Evolutionary conservation across 2,888 invertebrate genomes (phyloP), one percentile per base, ranked within the genome.

Genomic region (Drosophila conformis): DNA sequence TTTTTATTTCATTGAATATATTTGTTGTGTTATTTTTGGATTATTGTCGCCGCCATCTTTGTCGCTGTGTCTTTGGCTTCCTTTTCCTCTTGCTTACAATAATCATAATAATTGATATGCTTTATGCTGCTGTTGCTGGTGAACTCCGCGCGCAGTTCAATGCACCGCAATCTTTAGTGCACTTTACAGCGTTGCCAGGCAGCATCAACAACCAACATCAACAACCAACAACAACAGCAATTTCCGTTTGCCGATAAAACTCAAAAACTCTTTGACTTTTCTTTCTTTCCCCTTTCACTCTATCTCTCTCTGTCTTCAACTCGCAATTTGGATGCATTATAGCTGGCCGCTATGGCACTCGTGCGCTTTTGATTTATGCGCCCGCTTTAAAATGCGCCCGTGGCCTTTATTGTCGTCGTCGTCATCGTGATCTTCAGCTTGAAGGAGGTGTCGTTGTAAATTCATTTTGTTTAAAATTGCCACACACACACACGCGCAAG

Each of bases 61-160:
- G 27, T 40, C 36, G 68, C 54, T 18, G 29, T 52, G 38, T 15
- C 54, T 38, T 76, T 53, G 66, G 49, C 51, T 65, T 63, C 59
- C 65, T 74, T 66, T 68, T 62, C n/a, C 54, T 42, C 68, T 58
- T 46, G 52, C 72, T 57, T 58, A 69, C 80, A 83, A 81, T 75
- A 76, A 79, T 25, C 46, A 46, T 67, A 84, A 83, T 78, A 86
- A 87, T 80, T 87, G 87, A 84, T 84, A 84, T 80, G 83, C 76
- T 74, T 38, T 51, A 53, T 57, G 42, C 64, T 53, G 49, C 53
- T 57, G 66, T 53, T 33, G 40, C 15, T 52, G 64, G 40, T 70
- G 77, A 66, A 78, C 75, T 78, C 78, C 63, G 38, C 18, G 42
- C n/a, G 25, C 63, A 70, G 82, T 82, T 80, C 82, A 80, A 69